Percentiles rank a stretch among this genome's conserved stretches.
phyloP scores from a whole-genome alignment of 1,140 invertebrate genomes.

The Acyrthosiphon pisum region DNA sequence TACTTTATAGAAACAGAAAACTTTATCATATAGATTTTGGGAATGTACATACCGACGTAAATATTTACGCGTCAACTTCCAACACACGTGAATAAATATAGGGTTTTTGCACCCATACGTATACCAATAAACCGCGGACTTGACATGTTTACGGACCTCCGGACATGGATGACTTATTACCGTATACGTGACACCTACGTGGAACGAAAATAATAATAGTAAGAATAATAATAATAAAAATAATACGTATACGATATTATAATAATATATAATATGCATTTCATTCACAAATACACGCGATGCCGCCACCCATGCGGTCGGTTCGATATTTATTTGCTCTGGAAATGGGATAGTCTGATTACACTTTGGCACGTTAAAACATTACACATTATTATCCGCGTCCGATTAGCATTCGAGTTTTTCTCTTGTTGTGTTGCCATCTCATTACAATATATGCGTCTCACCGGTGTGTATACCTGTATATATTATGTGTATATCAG shows the following conservation, averaged over 20 bases:
- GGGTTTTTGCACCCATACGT: neutral
- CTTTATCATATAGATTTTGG: neutral
- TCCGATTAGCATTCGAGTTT: constrained; percentile 33
- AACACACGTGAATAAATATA: neutral
- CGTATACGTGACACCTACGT: constrained; percentile 25
- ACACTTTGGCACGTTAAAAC: constrained; percentile 54
- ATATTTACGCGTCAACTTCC: neutral
- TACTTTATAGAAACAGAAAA: neutral
- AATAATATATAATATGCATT: constrained; percentile 6
- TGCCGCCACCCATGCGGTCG: constrained; percentile 41
- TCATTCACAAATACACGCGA: constrained; percentile 48
- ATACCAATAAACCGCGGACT: neutral
- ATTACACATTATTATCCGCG: constrained; percentile 33
- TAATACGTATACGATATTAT: constrained; percentile 14
- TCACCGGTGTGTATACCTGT: neutral
- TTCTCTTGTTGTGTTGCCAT: neutral
- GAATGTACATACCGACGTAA: neutral
- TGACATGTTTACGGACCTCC: constrained; percentile 20
- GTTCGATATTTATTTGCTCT: constrained; percentile 46
- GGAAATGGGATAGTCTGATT: constrained; percentile 52
- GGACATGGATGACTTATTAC: constrained; percentile 19
- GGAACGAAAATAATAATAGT: constrained; percentile 11
- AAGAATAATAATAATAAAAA: neutral
- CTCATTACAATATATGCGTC: neutral
- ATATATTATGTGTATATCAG: neutral